A percentile compares a stretch with the other conserved stretches of the same genome.
phyloP scores from a whole-genome alignment of 2,888 invertebrate species.

The Ornithoptera alexandrae region DNA sequence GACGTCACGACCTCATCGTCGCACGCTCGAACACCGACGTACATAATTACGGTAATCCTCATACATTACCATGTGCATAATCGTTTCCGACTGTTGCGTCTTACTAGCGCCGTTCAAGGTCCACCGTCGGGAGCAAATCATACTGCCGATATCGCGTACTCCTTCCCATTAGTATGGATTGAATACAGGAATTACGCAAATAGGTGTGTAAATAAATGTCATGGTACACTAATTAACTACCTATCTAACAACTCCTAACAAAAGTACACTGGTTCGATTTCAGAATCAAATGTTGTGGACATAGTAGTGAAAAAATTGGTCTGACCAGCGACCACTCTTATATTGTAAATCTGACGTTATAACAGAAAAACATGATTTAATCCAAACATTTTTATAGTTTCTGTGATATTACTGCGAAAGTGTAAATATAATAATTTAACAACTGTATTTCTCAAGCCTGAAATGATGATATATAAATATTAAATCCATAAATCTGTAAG shows the following conservation, averaged over 20 bases:
- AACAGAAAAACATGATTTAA: too few relatives aligned
- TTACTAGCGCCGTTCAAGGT: background rate
- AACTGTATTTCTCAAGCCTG: too few relatives aligned
- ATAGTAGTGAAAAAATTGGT: too few relatives aligned
- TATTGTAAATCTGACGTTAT: too few relatives aligned
- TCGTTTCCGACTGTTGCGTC: conserved; percentile 32
- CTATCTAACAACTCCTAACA: background rate
- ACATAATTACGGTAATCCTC: conserved; percentile 58
- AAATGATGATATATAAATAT: too few relatives aligned
- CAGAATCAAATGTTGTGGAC: too few relatives aligned
- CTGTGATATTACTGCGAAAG: too few relatives aligned
- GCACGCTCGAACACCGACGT: conserved; percentile 66
- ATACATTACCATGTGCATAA: conserved; percentile 59
- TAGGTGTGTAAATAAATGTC: background rate
- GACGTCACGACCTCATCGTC: conserved; percentile 73
- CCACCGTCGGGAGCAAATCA: background rate
- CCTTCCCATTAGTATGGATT: background rate
- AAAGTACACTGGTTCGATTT: too few relatives aligned
- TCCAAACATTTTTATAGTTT: too few relatives aligned
- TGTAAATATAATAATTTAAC: too few relatives aligned
- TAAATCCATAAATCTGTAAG: too few relatives aligned
- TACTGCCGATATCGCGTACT: background rate
- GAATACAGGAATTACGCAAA: background rate
- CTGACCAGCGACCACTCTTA: too few relatives aligned
- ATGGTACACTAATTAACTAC: background rate